Evolutionary conservation across 2,888 invertebrate genomes (phyloP), one percentile per base, ranked within the genome.

Genomic region (Atethmia centrago): DNA sequence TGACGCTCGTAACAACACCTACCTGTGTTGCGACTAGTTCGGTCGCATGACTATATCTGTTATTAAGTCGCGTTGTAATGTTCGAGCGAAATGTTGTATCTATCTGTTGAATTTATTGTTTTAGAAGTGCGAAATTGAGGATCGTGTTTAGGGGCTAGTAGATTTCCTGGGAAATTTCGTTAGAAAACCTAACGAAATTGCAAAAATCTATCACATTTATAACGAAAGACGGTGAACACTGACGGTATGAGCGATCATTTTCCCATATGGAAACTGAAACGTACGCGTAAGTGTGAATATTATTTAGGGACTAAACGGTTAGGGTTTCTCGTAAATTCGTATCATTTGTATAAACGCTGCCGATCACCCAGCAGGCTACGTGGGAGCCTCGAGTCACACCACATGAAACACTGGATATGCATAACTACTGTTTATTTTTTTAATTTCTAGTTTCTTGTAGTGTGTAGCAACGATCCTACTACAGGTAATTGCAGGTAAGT

Each of bases 321-420:
- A 79, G 68, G 75, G 89, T 87, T 87, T 82, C 82, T 77, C 59
- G 85, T 89, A 87, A 91, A 92, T 89, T 90, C 79, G 90, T 92
- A 93, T 92, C 91, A 93, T 92, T 92, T 90, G 88, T 85, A 79
- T 92, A 91, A 91, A 90, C 87, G 90, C 81, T 77, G 80, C 85
- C 66, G 73, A 75, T 82, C 79, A 63, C 68, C 64, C 67, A 59
- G 63, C 71, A 59, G 67, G 58, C 68, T 47, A 31, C 85, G 71
- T 59, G 68, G 62, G 56, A 69, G 82, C 76, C 81, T 69, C 82
- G 82, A 58, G 19, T 55, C 82, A 82, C 81, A 84, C 77, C 71
- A 84, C 85, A 40, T 62, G 81, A 82, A 84, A 82, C 49, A 49
- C 31, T 49, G 51, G 68, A 80, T 83, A 63, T 31, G 69, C 77